Conservation (phyloP, 2,888 invertebrate species). For the Lissocephala sabroskyi region DNA sequence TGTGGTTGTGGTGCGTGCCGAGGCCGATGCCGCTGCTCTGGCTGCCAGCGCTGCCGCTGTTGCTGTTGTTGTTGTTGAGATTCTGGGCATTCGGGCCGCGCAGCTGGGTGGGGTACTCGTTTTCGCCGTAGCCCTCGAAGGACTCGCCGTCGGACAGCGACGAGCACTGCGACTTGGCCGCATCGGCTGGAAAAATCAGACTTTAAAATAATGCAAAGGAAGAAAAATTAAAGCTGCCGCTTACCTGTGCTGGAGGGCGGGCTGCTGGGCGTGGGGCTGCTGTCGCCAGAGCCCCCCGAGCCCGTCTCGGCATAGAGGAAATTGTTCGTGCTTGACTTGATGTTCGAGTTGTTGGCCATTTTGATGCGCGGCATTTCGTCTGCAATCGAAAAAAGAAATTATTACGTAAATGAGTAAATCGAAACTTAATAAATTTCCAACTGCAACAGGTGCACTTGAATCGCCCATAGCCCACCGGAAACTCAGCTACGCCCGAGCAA, state of each 20-base stretch:
- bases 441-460: conserved; percentile 15
- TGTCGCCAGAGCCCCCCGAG: conserved; percentile 69
- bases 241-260: conserved; percentile 72
- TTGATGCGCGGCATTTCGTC: conserved; percentile 66
- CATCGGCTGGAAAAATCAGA: conserved; percentile 48
- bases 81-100: conserved; percentile 18
- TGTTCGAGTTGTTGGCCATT: conserved; percentile 34
- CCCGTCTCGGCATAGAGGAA: conserved; percentile 59
- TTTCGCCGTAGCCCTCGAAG: conserved; percentile 85
- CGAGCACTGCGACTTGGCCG: conserved; percentile 73
- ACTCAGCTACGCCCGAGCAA: no score
- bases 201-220: not conserved
- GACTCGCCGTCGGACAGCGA: conserved; percentile 85
- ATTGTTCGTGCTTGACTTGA: conserved; percentile 41
- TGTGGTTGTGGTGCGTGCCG: conserved; percentile 34
- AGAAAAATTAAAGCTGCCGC: not conserved
- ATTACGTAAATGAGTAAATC: not conserved
- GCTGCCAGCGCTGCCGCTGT: conserved; percentile 20
- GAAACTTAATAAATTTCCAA: no score
- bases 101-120: conserved; percentile 61
- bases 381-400: no score
- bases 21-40: conserved; percentile 17
- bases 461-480: no score
- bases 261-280: conserved; percentile 70
- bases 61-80: conserved; percentile 17